Evolutionary conservation across 2,888 invertebrate genomes (phyloP).

Genomic region (Melinaea marsaeus): DNA sequence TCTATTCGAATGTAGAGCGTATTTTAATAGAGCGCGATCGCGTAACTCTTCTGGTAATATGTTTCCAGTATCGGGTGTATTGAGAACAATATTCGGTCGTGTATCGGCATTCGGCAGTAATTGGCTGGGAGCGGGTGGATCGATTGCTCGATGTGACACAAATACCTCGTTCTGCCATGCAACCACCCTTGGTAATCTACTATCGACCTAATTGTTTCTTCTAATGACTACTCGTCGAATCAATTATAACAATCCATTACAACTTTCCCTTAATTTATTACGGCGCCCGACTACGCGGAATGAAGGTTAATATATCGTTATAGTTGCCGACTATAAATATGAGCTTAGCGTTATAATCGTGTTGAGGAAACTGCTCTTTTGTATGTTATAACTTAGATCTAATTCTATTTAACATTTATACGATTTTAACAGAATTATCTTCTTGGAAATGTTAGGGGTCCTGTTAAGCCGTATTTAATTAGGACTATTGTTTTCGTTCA

Average conservation of each 20-base stretch:
- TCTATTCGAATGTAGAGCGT: conserved; percentile 6
- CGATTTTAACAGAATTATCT: neutral
- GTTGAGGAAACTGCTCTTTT: neutral
- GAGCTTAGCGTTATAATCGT: neutral
- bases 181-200: conserved; percentile 67
- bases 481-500: neutral
- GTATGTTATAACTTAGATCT: neutral
- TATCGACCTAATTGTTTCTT: conserved; percentile 71
- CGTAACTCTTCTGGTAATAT: conserved; percentile 14
- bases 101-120: conserved; percentile 65
- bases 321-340: conserved; percentile 14
- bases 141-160: conserved; percentile 68
- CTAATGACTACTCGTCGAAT: conserved; percentile 60
- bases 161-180: conserved; percentile 66
- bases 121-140: conserved; percentile 68
- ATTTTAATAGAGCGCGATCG: conserved; percentile 10
- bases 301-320: conserved; percentile 25
- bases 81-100: conserved; percentile 67
- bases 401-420: neutral
- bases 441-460: neutral
- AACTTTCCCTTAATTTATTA: conserved; percentile 45
- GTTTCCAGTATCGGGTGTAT: conserved; percentile 42
- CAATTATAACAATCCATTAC: conserved; percentile 57
- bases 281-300: conserved; percentile 35
- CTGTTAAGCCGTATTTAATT: neutral